These are phyloP conservation scores for Pachyuromys duprasi DNA, from an alignment of 2,797 vertebrate genomes.

Conservation along the genomic window DNA sequence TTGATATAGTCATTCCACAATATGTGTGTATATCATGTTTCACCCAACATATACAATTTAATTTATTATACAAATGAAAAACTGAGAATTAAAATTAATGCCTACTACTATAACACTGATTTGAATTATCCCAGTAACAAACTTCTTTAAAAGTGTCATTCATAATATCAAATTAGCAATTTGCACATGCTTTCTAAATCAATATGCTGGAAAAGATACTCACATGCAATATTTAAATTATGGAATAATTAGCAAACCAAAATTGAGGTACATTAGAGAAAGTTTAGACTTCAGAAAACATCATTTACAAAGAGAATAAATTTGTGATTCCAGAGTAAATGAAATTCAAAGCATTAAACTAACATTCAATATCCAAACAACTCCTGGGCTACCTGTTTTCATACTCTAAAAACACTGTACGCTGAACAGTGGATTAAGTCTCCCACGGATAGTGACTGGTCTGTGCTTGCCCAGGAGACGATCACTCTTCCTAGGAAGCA, in stretches of 20 bases:
- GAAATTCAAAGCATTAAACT: background rate
- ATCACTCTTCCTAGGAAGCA: background rate
- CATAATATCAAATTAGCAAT: background rate
- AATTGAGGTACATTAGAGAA: background rate
- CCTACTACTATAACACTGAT: background rate
- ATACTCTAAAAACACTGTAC: background rate
- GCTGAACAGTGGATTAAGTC: background rate
- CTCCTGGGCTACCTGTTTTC: background rate
- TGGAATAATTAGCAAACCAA: background rate
- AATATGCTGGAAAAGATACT: background rate
- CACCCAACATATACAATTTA: background rate
- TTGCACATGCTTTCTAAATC: background rate
- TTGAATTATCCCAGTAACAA: background rate
- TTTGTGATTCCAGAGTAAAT: constrained; percentile 21
- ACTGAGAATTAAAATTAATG: background rate
- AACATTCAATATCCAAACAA: background rate
- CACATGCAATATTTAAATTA: background rate
- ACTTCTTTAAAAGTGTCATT: background rate
- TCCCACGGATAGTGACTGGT: background rate
- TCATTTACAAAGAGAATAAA: background rate
- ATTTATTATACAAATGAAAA: background rate
- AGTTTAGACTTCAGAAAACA: background rate
- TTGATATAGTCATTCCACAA: background rate
- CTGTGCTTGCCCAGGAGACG: background rate
- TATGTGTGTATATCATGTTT: background rate